Conservation (phyloP, 2,888 invertebrate genomes). For the Desoria tigrina region DNA sequence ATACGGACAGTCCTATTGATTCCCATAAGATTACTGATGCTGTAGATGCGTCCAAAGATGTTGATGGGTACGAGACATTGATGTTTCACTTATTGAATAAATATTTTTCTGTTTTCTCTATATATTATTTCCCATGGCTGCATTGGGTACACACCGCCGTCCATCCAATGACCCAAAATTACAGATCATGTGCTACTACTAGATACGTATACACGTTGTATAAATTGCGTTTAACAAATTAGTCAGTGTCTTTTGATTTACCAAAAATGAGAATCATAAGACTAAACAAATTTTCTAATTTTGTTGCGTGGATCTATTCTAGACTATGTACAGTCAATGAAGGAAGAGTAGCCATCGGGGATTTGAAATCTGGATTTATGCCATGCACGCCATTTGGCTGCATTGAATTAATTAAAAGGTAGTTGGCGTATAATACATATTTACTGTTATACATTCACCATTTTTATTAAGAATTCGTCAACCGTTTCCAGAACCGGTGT, state of each 20-base stretch:
- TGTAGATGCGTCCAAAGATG: slow-evolving; percentile 87
- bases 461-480: too few relatives aligned
- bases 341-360: slow-evolving; percentile 86
- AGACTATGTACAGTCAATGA: slow-evolving; percentile 90
- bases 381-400: slow-evolving; percentile 98
- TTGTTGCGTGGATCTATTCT: too few relatives aligned
- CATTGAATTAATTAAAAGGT: slow-evolving; percentile 81
- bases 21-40: slow-evolving; percentile 82
- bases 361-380: slow-evolving; percentile 77
- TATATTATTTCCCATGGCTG: slow-evolving; percentile 3
- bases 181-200: not conserved
- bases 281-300: not conserved
- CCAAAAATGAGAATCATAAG: too few relatives aligned
- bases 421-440: too few relatives aligned
- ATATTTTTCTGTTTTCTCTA: not conserved
- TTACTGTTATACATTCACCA: too few relatives aligned
- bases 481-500: slow-evolving; percentile 68
- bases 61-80: slow-evolving; percentile 80
- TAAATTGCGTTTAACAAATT: too few relatives aligned
- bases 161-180: not conserved
- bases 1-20: slow-evolving; percentile 78
- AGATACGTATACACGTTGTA: too few relatives aligned
- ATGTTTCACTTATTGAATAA: not conserved
- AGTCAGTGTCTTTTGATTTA: too few relatives aligned
- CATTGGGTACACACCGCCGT: too few relatives aligned